A percentile compares a stretch with the other conserved stretches of the same genome.
Conservation (phyloP, 1,140 invertebrate genomes). For the Globodera rostochiensis region DNA sequence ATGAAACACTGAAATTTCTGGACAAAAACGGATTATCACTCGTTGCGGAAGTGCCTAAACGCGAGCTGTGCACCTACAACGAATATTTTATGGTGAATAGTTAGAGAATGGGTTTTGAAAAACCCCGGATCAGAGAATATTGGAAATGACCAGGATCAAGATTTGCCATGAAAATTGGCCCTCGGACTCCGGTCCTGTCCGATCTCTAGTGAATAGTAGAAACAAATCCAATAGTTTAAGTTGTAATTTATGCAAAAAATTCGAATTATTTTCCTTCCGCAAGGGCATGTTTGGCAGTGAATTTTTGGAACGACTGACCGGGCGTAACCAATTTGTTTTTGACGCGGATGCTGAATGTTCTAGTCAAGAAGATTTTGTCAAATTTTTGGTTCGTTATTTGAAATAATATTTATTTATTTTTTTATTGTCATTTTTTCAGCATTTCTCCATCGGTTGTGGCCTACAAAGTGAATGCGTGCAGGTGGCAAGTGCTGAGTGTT, state of each 20-base stretch:
- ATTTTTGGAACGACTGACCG: constrained; percentile 24
- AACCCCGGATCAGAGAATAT: too few relatives aligned
- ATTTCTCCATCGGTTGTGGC: constrained; percentile 33
- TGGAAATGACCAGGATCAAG: too few relatives aligned
- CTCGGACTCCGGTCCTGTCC: too few relatives aligned
- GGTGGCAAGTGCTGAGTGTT: constrained; percentile 12
- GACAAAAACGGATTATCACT: background rate
- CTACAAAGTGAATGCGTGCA: constrained; percentile 16
- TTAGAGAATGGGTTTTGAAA: background rate
- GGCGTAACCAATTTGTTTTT: constrained; percentile 23
- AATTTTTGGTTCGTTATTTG: constrained; percentile 23
- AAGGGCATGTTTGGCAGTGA: constrained; percentile 38
- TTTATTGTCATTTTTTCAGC: constrained; percentile 4
- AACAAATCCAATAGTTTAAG: background rate
- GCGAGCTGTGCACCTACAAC: constrained; percentile 28
- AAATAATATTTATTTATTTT: background rate
- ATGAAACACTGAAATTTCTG: constrained; percentile 18
- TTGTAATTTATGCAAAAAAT: constrained; percentile 13
- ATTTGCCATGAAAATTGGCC: too few relatives aligned
- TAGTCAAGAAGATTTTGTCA: constrained; percentile 31
- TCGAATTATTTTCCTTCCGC: background rate
- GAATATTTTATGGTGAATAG: constrained; percentile 27
- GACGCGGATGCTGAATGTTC: constrained; percentile 22
- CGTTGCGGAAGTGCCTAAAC: constrained; percentile 20
- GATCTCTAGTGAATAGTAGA: background rate